phyloP scores from a whole-genome alignment of 2,113 vertebrate species.

The Nothoprocta perdicaria region DNA sequence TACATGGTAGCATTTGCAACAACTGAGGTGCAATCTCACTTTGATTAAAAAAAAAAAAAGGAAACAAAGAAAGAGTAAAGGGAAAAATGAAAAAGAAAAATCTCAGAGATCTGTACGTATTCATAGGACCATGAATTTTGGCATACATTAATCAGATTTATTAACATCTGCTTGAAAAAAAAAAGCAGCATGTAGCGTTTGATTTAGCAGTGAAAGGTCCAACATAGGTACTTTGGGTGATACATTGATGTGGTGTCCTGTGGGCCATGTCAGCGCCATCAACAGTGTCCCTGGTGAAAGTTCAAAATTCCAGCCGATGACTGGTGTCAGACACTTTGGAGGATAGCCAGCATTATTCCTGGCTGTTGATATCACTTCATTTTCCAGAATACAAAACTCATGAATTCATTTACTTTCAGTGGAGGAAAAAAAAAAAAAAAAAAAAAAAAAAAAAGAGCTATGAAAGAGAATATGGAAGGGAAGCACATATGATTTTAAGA shows the following conservation, averaged over 20 bases:
- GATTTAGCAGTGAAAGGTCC: not conserved
- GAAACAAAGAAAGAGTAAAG: not conserved
- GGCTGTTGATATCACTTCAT: not conserved
- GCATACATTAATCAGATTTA: not conserved
- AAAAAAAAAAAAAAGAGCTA: too few species aligned
- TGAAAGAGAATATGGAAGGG: not conserved
- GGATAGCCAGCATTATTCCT: not conserved
- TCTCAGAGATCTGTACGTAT: not conserved
- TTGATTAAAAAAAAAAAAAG: not conserved
- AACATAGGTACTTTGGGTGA: not conserved
- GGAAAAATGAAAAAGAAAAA: not conserved
- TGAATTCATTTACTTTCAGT: not conserved
- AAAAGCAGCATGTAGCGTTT: not conserved
- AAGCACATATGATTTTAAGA: not conserved
- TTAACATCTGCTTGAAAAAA: not conserved
- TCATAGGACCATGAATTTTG: not conserved
- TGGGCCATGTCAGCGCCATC: not conserved
- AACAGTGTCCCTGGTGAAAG: not conserved
- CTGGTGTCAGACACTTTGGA: not conserved
- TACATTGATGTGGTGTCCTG: accelerated
- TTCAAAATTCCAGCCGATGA: not conserved
- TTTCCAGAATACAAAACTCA: not conserved
- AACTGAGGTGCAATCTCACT: not conserved
- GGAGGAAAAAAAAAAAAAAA: not conserved
- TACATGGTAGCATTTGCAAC: not conserved